phyloP scores from a whole-genome alignment of 64 coral and sea anemone species.

The Acropora tenuis region DNA sequence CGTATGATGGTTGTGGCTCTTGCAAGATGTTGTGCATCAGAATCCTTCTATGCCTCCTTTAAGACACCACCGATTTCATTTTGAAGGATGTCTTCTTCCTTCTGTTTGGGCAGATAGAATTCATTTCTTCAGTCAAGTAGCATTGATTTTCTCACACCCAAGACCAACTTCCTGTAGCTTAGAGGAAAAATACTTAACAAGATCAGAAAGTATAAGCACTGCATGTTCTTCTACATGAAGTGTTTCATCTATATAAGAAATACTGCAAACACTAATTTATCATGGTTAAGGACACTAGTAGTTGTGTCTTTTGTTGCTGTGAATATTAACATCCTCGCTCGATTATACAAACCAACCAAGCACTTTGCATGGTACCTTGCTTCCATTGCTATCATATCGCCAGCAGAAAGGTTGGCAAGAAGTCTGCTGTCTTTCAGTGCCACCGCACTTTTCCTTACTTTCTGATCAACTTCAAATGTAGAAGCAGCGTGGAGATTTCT shows the following conservation, averaged over 20 bases:
- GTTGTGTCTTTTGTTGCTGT: slow-evolving; percentile 13
- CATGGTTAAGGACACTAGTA: slow-evolving; percentile 23
- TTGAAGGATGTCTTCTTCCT: slow-evolving; percentile 31
- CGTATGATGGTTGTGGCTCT: slow-evolving; percentile 62
- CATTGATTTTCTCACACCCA: slow-evolving; percentile 11
- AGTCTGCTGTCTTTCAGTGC: slow-evolving; percentile 69
- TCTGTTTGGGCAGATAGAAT: slow-evolving; percentile 36
- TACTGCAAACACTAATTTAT: slow-evolving; percentile 68
- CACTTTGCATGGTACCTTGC: too few relatives aligned
- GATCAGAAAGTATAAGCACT: slow-evolving; percentile 35
- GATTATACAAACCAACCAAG: slow-evolving; percentile 64
- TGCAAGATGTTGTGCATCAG: slow-evolving; percentile 40
- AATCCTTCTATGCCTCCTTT: slow-evolving; percentile 40
- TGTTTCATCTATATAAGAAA: slow-evolving; percentile 70
- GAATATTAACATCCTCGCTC: slow-evolving; percentile 30
- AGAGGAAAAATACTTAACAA: too few relatives aligned
- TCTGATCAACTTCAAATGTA: too few relatives aligned
- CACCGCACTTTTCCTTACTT: slow-evolving; percentile 45
- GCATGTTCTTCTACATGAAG: slow-evolving; percentile 46
- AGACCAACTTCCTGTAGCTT: too few relatives aligned
- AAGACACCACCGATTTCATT: slow-evolving; percentile 59
- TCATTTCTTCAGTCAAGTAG: slow-evolving; percentile 66
- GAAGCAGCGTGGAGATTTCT: too few relatives aligned
- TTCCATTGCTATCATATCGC: too few relatives aligned
- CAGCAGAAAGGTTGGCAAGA: slow-evolving; percentile 68